Evolutionary conservation across 2,797 vertebrate genomes (phyloP).

Genomic region (Limosa lapponica): DNA sequence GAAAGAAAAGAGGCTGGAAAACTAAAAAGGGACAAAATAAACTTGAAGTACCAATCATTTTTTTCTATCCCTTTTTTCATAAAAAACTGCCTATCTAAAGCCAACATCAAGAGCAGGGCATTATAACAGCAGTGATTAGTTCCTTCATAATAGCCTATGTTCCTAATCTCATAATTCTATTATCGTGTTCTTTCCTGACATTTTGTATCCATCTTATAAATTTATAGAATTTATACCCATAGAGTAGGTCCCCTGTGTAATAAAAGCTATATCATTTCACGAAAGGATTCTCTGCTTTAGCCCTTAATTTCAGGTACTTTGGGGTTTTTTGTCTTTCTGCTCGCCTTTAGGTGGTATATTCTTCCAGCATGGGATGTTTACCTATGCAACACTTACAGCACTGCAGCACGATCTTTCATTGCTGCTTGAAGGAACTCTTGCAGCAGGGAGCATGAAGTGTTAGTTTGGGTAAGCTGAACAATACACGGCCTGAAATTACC

Average conservation of each 20-base stretch:
- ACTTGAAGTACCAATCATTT: background rate
- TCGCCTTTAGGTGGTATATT: background rate
- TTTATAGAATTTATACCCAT: background rate
- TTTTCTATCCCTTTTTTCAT: rapidly evolving
- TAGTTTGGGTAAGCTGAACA: background rate
- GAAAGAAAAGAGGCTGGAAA: background rate
- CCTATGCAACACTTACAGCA: background rate
- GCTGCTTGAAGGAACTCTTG: background rate
- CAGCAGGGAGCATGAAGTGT: background rate
- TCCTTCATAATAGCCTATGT: background rate
- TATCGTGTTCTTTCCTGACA: rapidly evolving
- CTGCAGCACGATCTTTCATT: background rate
- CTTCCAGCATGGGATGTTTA: background rate
- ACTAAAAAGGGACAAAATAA: background rate
- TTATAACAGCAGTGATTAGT: background rate
- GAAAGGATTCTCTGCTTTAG: background rate
- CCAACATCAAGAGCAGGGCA: background rate
- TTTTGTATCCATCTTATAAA: background rate
- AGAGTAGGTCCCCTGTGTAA: background rate
- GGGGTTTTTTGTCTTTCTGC: background rate
- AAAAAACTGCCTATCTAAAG: background rate
- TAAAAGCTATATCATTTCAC: background rate
- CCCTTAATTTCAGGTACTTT: background rate
- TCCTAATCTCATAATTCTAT: background rate
- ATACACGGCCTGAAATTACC: background rate